These are phyloP conservation scores for Drosophila anomelani DNA, from an alignment of 2,888 invertebrate genomes.

Conservation along the genomic window DNA sequence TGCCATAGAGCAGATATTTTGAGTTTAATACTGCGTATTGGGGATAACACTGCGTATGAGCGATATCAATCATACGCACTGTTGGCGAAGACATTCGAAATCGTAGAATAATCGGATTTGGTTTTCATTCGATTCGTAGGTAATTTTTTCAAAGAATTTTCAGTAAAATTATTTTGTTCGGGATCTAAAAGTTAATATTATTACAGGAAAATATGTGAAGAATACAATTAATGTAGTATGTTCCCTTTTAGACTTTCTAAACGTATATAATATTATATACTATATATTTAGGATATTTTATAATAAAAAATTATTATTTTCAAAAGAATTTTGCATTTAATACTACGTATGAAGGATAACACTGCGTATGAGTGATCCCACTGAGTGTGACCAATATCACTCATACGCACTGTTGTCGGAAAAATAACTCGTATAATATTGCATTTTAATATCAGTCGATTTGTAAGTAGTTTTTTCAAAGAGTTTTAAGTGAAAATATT, in stretches of 20 bases:
- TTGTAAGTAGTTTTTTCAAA: too few species aligned
- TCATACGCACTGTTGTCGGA: not conserved
- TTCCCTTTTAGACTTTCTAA: too few species aligned
- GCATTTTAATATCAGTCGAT: too few species aligned
- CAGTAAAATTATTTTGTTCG: not conserved
- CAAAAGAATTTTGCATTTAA: not conserved
- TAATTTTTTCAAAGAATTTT: not conserved
- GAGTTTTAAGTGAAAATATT: too few species aligned
- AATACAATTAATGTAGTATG: too few species aligned
- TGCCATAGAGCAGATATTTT: not conserved
- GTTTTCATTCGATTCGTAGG: not conserved
- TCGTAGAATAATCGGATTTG: not conserved
- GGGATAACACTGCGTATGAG: conserved; percentile 1
- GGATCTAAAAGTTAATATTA: not conserved
- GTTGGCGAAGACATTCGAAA: not conserved
- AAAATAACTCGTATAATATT: not conserved
- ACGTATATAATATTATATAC: too few species aligned
- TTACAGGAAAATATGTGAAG: too few species aligned
- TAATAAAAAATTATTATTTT: not conserved
- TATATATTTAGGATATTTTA: not conserved
- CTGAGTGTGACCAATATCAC: not conserved
- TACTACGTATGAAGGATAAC: not conserved
- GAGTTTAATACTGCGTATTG: not conserved
- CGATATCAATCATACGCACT: conserved; percentile 1
- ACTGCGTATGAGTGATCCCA: not conserved